phyloP scores from a whole-genome alignment of 2,797 vertebrate genomes.

The Propithecus perrieri region DNA sequence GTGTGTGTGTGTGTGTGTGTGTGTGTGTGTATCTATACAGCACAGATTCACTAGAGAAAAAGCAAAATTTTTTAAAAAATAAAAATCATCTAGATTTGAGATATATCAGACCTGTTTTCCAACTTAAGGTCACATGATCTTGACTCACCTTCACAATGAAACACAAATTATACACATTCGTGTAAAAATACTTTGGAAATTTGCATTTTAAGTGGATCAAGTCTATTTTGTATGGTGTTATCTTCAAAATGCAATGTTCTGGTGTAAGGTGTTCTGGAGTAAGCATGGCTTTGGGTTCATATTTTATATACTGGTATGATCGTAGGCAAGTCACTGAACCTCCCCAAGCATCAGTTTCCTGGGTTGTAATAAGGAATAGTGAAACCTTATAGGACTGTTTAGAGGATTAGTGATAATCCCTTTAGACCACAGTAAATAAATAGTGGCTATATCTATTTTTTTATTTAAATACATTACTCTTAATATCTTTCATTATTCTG shows the following conservation, averaged over 20 bases:
- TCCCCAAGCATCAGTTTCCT: background rate
- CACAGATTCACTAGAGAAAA: background rate
- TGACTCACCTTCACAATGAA: background rate
- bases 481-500: background rate
- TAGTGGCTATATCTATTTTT: background rate
- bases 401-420: background rate
- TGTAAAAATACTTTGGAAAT: background rate
- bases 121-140: background rate
- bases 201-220: background rate
- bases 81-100: background rate
- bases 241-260: background rate
- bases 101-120: background rate
- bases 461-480: background rate
- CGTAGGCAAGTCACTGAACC: background rate
- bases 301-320: background rate
- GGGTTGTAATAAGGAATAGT: background rate
- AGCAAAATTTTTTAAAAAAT: background rate
- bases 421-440: background rate
- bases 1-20: no score
- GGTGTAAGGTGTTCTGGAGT: background rate
- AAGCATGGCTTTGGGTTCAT: background rate
- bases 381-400: background rate
- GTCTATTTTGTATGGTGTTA: background rate
- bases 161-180: background rate
- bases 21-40: background rate